A percentile compares a stretch with the other conserved stretches of the same genome.
Evolutionary conservation across 2,888 invertebrate species (phyloP).

Genomic region (Trichogramma dendrolimi): DNA sequence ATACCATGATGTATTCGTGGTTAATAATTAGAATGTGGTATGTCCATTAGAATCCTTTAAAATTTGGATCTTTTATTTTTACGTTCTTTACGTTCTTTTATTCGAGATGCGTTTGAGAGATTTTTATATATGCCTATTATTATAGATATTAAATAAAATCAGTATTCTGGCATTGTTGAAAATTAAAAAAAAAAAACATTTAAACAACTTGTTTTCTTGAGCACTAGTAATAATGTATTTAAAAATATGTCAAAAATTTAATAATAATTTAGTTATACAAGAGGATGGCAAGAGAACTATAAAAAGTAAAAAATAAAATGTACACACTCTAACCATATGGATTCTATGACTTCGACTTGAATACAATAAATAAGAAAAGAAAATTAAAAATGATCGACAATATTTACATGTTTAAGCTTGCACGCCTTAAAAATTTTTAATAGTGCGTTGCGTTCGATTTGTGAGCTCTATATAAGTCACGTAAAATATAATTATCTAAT

Average conservation of each 20-base stretch:
- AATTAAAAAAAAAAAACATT: constrained; percentile 8
- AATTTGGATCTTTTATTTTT: too few relatives aligned
- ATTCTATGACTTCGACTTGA: constrained; percentile 6
- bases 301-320: constrained; percentile 18
- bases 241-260: constrained; percentile 3
- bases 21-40: too few relatives aligned
- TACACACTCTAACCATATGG: constrained; percentile 18
- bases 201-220: constrained; percentile 15
- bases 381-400: constrained; percentile 18
- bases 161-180: constrained; percentile 20
- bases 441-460: constrained; percentile 12
- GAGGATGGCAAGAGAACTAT: neutral
- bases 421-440: constrained; percentile 18
- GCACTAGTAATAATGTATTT: constrained; percentile 10
- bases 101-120: too few relatives aligned
- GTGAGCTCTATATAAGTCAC: too few relatives aligned
- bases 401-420: constrained; percentile 26
- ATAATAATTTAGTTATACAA: constrained; percentile 9
- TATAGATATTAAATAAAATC: constrained; percentile 4
- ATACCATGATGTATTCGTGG: too few relatives aligned
- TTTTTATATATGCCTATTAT: constrained; percentile 13
- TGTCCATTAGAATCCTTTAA: too few relatives aligned
- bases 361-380: constrained; percentile 9
- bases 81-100: too few relatives aligned
- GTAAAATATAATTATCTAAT: too few relatives aligned